These are phyloP conservation scores for Rhingia campestris DNA, from an alignment of 2,888 invertebrate genomes.

Conservation along the genomic window DNA sequence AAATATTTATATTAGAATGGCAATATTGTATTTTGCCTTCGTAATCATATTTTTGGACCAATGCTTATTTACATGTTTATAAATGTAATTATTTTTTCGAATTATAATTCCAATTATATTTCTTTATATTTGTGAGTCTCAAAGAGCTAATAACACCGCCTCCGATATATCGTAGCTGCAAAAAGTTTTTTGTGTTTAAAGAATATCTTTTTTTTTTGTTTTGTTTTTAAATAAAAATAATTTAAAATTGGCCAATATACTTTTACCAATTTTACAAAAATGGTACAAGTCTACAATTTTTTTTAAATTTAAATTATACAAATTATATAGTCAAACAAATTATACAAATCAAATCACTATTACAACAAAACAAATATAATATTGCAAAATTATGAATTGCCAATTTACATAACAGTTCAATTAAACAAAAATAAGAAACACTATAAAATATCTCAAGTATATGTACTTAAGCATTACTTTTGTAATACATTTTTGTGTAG, in stretches of 20 bases:
- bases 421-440: not conserved
- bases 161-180: slow-evolving; percentile 82
- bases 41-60: slow-evolving; percentile 28
- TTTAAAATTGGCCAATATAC: slow-evolving; percentile 10
- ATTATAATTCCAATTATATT: slow-evolving; percentile 56
- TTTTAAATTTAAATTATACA: slow-evolving; percentile 8
- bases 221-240: slow-evolving; percentile 40
- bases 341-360: slow-evolving; percentile 5
- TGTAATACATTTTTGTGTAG: too few relatives aligned
- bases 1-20: slow-evolving; percentile 55
- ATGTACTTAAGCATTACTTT: not conserved
- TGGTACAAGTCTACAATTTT: slow-evolving; percentile 37
- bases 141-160: slow-evolving; percentile 82
- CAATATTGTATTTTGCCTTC: slow-evolving; percentile 23
- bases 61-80: slow-evolving; percentile 51
- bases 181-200: slow-evolving; percentile 57
- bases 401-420: not conserved
- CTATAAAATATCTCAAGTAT: not conserved
- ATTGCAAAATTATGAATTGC: not conserved
- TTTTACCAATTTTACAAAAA: slow-evolving; percentile 40
- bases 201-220: slow-evolving; percentile 33
- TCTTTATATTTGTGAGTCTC: slow-evolving; percentile 72
- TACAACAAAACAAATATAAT: slow-evolving; percentile 16
- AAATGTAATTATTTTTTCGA: slow-evolving; percentile 44
- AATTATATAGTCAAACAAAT: slow-evolving; percentile 13